phyloP scores from a whole-genome alignment of 2,888 invertebrate species.

The Drosophila melanosoma region DNA sequence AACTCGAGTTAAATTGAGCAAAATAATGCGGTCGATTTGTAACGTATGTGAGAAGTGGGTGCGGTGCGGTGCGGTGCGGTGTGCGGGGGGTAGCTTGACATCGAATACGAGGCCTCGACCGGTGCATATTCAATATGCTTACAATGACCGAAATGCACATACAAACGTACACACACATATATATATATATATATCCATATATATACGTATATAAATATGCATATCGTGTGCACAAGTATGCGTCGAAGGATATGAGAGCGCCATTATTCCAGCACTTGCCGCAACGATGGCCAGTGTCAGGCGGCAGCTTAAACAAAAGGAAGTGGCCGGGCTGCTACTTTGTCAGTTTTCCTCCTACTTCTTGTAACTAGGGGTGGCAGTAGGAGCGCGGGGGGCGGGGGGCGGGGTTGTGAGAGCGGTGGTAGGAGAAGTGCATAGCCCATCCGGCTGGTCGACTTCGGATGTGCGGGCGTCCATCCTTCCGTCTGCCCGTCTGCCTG shows the following conservation, averaged over 20 bases:
- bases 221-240: constrained; percentile 29
- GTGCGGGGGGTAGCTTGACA: constrained; percentile 3
- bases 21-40: constrained; percentile 82
- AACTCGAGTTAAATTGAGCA: constrained; percentile 77
- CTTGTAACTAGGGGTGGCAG: background rate
- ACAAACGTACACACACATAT: constrained; percentile 7
- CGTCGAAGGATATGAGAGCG: constrained; percentile 53
- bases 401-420: no score
- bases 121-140: constrained; percentile 46
- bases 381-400: no score
- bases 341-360: constrained; percentile 72
- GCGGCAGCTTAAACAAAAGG: constrained; percentile 80
- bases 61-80: background rate
- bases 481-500: constrained; percentile 28
- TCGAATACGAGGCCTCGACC: constrained; percentile 27
- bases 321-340: constrained; percentile 79
- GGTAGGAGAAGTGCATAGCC: background rate
- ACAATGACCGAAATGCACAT: constrained; percentile 28
- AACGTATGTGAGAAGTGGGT: constrained; percentile 34
- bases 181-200: background rate
- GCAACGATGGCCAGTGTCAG: constrained; percentile 70
- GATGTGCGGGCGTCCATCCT: constrained; percentile 66
- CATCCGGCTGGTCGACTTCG: constrained; percentile 54
- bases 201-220: background rate
- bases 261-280: constrained; percentile 68